Evolutionary conservation across 2,888 invertebrate species (phyloP).

Genomic region (Eristalinus sepulchralis): DNA sequence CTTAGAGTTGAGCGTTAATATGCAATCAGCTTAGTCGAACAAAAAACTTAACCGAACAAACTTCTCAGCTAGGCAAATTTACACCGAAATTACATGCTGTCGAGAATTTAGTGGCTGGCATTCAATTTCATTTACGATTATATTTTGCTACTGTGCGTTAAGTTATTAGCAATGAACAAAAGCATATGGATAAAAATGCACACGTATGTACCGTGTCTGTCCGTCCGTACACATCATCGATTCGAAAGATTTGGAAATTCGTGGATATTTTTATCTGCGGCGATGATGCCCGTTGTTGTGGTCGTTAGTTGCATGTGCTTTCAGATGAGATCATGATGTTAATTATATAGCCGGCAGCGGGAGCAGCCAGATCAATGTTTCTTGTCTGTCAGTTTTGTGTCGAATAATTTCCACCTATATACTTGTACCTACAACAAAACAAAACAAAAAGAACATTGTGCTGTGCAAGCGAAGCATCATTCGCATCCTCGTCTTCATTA

Average conservation of each 20-base stretch:
- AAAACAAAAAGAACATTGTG: conserved; percentile 51
- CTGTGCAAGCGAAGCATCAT: conserved; percentile 32
- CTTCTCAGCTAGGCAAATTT: conserved; percentile 4
- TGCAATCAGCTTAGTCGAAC: conserved; percentile 9
- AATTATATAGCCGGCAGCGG: conserved; percentile 67
- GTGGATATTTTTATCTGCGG: conserved; percentile 56
- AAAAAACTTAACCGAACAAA: neutral
- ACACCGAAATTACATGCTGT: conserved; percentile 22
- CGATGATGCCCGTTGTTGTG: conserved; percentile 20
- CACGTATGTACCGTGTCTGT: neutral
- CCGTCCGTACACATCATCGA: neutral
- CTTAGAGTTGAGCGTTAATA: neutral
- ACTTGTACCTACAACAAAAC: conserved; percentile 36
- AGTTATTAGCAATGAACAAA: neutral
- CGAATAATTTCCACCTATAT: conserved; percentile 63
- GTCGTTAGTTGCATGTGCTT: conserved; percentile 52
- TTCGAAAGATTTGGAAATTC: conserved; percentile 47
- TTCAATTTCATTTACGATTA: conserved; percentile 43
- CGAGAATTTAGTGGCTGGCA: conserved; percentile 34
- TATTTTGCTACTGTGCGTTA: conserved; percentile 42
- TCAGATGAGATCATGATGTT: conserved; percentile 68
- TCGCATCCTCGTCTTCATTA: conserved; percentile 55
- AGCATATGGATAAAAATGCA: neutral
- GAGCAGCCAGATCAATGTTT: conserved; percentile 66
- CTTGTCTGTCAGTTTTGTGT: conserved; percentile 68